phyloP scores from a whole-genome alignment of 2,888 invertebrate genomes.

The Amblyjoppa proteus region DNA sequence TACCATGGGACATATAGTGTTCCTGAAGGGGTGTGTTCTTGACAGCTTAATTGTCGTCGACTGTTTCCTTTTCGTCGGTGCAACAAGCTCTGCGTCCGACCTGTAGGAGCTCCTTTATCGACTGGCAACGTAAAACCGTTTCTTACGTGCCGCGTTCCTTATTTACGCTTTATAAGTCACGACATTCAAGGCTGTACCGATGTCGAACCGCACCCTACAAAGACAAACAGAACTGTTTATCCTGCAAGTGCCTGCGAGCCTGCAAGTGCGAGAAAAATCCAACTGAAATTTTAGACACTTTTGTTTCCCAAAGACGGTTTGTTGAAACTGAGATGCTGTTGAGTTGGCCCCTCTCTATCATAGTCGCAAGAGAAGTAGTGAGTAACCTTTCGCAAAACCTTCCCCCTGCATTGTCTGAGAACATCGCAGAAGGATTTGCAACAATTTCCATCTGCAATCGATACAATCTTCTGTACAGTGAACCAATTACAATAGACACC shows the following conservation, averaged over 20 bases:
- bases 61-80: slow-evolving; percentile 50
- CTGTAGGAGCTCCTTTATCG: slow-evolving; percentile 12
- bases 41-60: slow-evolving; percentile 35
- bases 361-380: no score
- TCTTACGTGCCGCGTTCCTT: neutral
- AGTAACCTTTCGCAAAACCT: no score
- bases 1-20: slow-evolving; percentile 40
- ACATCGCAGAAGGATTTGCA: no score
- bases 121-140: slow-evolving; percentile 24
- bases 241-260: neutral
- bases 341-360: no score
- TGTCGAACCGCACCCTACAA: neutral
- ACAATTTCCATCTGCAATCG: neutral
- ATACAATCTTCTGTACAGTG: neutral
- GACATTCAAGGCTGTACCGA: neutral
- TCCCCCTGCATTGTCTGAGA: no score
- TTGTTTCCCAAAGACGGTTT: no score
- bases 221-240: neutral
- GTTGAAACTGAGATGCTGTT: no score
- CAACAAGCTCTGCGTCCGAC: slow-evolving; percentile 28
- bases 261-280: neutral
- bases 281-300: no score
- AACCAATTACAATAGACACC: neutral
- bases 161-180: neutral
- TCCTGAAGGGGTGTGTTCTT: slow-evolving; percentile 11